Base-by-base conservation (phyloP, 92 coral and sea anemone species). In the Zoanthus solanderi region DNA sequence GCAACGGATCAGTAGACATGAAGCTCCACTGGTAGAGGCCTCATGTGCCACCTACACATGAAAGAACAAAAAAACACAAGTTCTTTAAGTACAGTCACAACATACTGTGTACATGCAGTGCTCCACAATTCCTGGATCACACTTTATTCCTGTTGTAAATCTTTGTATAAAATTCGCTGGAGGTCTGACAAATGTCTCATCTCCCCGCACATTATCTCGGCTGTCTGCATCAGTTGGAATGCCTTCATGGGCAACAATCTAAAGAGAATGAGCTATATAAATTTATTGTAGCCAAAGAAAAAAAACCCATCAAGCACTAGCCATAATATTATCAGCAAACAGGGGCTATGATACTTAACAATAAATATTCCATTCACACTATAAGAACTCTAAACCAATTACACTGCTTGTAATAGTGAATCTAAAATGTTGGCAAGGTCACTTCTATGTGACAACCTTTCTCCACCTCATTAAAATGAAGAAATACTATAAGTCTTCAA, bases 41-140 rank as follows among this genome's bases (percentile, higher is more conserved):
- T 58, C 6, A 18, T 58, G 15, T 58, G 15, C 65, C 42, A 37
- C 4, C 42, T 37, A 37, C 42, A 37, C 42, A 0, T 37, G 42
- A 37, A 37, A 37, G 42, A 37, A 37, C 42, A 37, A 37, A 37
- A 37, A 37, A 50, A 50, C 56, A 0, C 56, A 7, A 11, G 56
- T 50, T 50, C 56, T 50, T 50, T 50, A n/a, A 63, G 28, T 63
- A 23, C 16, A 61, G 9, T 67, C 75, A 63, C 69, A 6, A 87
- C 96, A 87, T 67, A 97, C 99, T 87, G 99, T 92, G 83, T 97
- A 97, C 53, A 97, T 87, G 63, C 99, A 97, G 79, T 95, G 78
- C 85, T 97, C 99, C 13, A 91, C 87, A 76, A 97, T 95, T 53
- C 92, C 89, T 17, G 98, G 99, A 75, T 83, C 84, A 53, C 94